Conservation (phyloP, 2,888 invertebrate species). For the Amphipoea oculea region DNA sequence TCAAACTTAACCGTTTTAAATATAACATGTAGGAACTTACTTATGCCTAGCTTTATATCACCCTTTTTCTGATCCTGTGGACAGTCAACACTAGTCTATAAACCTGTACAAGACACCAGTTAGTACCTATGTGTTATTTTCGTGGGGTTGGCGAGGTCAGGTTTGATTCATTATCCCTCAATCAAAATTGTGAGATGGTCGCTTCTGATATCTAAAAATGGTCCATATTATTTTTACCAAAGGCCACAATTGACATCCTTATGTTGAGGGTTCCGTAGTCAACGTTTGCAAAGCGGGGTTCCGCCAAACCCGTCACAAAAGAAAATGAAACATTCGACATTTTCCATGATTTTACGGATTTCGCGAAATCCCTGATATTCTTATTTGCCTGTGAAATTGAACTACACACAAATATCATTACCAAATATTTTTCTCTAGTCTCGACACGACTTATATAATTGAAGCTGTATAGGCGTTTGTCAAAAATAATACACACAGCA, state of each 20-base stretch:
- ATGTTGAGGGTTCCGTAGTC: neutral
- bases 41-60: neutral
- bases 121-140: neutral
- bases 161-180: neutral
- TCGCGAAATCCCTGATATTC: neutral
- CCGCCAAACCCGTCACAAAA: slow-evolving; percentile 2
- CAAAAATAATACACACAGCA: neutral
- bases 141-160: neutral
- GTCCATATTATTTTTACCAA: neutral
- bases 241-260: neutral
- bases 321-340: neutral
- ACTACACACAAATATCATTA: neutral
- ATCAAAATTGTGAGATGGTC: slow-evolving; percentile 1
- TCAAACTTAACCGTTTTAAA: neutral
- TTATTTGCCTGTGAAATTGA: neutral
- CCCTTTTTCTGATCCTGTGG: neutral
- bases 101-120: neutral
- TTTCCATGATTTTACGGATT: neutral
- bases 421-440: neutral
- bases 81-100: neutral
- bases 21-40: neutral
- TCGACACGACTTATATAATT: neutral
- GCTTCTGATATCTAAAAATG: neutral
- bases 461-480: neutral
- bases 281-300: neutral